phyloP scores from a whole-genome alignment of 1,140 invertebrate species.

The Hylyphantes graminicola region DNA sequence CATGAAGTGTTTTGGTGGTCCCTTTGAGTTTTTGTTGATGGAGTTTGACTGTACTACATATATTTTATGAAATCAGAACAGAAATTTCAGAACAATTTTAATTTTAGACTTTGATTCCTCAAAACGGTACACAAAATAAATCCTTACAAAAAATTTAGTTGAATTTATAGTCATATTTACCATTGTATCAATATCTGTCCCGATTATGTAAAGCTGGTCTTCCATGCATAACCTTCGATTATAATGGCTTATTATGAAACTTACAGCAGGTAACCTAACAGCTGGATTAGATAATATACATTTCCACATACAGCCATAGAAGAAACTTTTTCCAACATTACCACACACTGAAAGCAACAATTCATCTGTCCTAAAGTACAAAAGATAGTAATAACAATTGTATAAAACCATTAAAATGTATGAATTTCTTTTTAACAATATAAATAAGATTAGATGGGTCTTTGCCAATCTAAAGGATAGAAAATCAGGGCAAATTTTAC shows the following conservation, averaged over 20 bases:
- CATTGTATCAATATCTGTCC: slow-evolving; percentile 86
- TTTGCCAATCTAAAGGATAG: too few species aligned
- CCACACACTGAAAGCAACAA: slow-evolving; percentile 83
- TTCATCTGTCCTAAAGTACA: slow-evolving; percentile 75
- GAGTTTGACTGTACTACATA: too few species aligned
- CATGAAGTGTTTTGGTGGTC: too few species aligned
- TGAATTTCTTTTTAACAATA: too few species aligned
- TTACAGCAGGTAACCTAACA: slow-evolving; percentile 86
- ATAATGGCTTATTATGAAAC: slow-evolving; percentile 84
- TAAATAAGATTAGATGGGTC: too few species aligned
- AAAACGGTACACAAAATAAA: too few species aligned
- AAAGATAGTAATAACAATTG: neutral
- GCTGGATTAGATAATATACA: slow-evolving; percentile 84
- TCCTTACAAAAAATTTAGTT: neutral
- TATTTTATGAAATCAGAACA: too few species aligned
- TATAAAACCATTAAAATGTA: neutral
- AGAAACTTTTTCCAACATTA: slow-evolving; percentile 81
- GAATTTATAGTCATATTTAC: slow-evolving; percentile 68
- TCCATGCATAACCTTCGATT: slow-evolving; percentile 85
- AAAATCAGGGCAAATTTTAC: too few species aligned
- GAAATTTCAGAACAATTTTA: too few species aligned
- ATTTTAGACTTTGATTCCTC: too few species aligned
- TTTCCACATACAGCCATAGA: slow-evolving; percentile 92
- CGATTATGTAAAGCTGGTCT: slow-evolving; percentile 87
- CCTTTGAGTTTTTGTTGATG: too few species aligned